Percentiles rank a stretch among this genome's conserved stretches.
Conservation (phyloP, 2,888 invertebrate genomes). For the Tachystola acroxantha region DNA sequence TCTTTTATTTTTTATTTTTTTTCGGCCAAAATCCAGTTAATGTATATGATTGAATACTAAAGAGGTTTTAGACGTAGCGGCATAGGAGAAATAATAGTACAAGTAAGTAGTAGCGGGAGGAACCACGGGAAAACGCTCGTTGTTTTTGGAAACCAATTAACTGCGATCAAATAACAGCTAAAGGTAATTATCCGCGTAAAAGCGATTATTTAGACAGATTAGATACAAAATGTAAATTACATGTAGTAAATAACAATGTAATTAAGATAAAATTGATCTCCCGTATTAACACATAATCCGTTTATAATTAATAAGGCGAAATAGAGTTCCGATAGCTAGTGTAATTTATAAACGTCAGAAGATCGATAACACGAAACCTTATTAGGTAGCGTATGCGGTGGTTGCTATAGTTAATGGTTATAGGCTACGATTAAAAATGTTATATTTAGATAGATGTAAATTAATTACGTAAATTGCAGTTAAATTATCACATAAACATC, state of each 20-base stretch:
- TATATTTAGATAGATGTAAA: too few species aligned
- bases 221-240: slow-evolving; percentile 14
- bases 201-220: slow-evolving; percentile 11
- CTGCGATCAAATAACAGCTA: slow-evolving; percentile 11
- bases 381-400: slow-evolving; percentile 4
- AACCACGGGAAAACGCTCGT: too few species aligned
- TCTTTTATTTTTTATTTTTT: too few species aligned
- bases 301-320: slow-evolving; percentile 7
- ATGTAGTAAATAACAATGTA: slow-evolving; percentile 15
- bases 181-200: slow-evolving; percentile 10
- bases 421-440: too few species aligned
- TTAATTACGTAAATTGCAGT: too few species aligned
- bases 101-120: too few species aligned
- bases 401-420: slow-evolving; percentile 11
- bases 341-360: neutral
- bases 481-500: too few species aligned
- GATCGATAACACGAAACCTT: slow-evolving; percentile 6
- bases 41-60: too few species aligned
- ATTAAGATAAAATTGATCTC: slow-evolving; percentile 15
- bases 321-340: slow-evolving; percentile 3
- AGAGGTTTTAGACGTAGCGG: too few species aligned
- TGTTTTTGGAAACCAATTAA: too few species aligned
- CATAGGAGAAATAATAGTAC: too few species aligned
- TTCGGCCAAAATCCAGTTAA: too few species aligned
- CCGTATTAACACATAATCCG: slow-evolving; percentile 7